Percentiles rank a stretch among this genome's conserved stretches.
Conservation (phyloP, 2,797 vertebrate species). For the Pseudochirops cupreus region DNA sequence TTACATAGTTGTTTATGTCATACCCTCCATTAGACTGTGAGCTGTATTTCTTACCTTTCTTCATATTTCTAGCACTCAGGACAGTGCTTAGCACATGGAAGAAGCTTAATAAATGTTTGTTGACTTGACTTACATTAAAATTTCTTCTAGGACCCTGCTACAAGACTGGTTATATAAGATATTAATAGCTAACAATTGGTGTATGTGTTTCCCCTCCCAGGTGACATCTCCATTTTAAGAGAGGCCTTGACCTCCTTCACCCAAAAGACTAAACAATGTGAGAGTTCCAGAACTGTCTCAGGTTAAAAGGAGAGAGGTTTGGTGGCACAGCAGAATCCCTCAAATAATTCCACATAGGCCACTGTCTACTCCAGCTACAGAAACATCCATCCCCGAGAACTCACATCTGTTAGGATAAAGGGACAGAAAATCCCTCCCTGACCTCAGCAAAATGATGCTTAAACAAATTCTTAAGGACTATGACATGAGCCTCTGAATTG, state of each 20-base stretch:
- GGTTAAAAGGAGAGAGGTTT: background rate
- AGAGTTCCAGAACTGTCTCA: background rate
- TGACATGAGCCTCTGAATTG: background rate
- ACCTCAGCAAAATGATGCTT: background rate
- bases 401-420: background rate
- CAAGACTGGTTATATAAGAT: background rate
- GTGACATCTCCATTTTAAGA: background rate
- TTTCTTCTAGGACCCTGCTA: background rate
- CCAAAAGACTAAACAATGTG: background rate
- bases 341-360: background rate
- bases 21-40: background rate
- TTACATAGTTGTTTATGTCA: background rate
- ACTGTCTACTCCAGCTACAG: background rate
- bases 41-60: background rate
- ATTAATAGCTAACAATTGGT: background rate
- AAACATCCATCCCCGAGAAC: background rate
- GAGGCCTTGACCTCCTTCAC: background rate
- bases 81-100: background rate
- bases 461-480: background rate
- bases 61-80: background rate
- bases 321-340: background rate
- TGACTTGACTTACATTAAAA: background rate
- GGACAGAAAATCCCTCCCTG: background rate
- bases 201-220: background rate
- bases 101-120: background rate